Conservation (phyloP, 2,888 invertebrate genomes). For the Andrena haemorrhoa region DNA sequence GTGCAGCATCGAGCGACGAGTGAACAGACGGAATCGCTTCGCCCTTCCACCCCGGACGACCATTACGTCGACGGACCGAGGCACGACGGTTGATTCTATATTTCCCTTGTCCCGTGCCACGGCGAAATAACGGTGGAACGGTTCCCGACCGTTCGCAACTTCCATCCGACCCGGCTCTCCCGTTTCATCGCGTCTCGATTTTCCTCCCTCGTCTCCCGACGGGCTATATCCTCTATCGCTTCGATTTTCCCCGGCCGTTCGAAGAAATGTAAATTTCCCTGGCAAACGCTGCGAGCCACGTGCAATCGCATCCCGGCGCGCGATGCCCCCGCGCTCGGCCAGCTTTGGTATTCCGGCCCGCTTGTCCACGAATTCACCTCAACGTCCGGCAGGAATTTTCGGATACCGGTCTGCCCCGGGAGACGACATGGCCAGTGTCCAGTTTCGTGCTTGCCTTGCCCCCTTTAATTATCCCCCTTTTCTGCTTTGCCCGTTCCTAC, state of each 20-base stretch:
- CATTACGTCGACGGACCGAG: background rate
- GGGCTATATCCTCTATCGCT: conserved; percentile 34
- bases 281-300: conserved; percentile 66
- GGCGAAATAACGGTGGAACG: background rate
- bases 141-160: background rate
- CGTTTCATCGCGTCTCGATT: conserved; percentile 41
- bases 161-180: background rate
- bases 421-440: conserved; percentile 73
- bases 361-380: conserved; percentile 65
- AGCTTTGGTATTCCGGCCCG: conserved; percentile 70
- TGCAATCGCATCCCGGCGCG: conserved; percentile 35
- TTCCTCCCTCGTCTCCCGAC: conserved; percentile 42
- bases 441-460: conserved; percentile 73
- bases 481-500: conserved; percentile 38
- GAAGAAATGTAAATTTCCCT: conserved; percentile 78
- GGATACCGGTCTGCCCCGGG: conserved; percentile 25
- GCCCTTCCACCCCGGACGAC: background rate
- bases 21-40: background rate
- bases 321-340: conserved; percentile 27
- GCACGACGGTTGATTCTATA: conserved; percentile 1
- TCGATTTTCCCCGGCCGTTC: conserved; percentile 56
- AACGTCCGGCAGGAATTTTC: conserved; percentile 64
- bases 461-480: conserved; percentile 75
- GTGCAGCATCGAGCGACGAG: background rate
- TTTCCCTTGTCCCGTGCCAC: conserved; percentile 2